These are phyloP conservation scores for Microctenopoma steveboyesi DNA, from an alignment of 2,797 vertebrate species.

Conservation along the genomic window DNA sequence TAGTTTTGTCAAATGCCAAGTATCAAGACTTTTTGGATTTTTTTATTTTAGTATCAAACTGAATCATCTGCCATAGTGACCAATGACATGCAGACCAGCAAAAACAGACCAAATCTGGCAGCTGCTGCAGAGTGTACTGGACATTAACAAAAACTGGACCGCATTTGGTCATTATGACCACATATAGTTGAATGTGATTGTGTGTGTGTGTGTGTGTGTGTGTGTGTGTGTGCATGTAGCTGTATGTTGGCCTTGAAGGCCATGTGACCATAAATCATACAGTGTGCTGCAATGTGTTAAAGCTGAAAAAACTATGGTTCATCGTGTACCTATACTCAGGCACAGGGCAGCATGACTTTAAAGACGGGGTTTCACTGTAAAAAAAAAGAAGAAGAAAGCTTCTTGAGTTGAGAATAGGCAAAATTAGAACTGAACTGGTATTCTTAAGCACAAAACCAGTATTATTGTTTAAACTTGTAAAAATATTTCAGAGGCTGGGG, in stretches of 20 bases:
- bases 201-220: conserved; percentile 9
- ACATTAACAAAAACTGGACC: conserved; percentile 26
- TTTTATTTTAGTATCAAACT: background rate
- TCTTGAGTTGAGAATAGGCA: conserved; percentile 57
- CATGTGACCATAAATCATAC: conserved; percentile 62
- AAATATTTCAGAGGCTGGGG: conserved; percentile 62
- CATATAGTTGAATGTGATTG: conserved; percentile 10
- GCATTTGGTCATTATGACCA: conserved; percentile 25
- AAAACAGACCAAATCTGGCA: conserved; percentile 38
- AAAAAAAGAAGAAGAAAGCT: conserved; percentile 10
- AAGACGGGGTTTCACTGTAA: conserved; percentile 33
- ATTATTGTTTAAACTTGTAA: conserved; percentile 72
- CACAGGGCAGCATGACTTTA: conserved; percentile 20
- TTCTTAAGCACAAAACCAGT: conserved; percentile 51
- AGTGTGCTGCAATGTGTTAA: conserved; percentile 56
- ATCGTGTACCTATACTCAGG: conserved; percentile 47
- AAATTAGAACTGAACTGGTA: conserved; percentile 62
- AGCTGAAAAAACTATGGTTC: conserved; percentile 73
- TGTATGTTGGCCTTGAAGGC: conserved; percentile 52
- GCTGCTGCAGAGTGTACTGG: background rate
- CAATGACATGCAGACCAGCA: conserved; percentile 14
- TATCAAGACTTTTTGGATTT: background rate
- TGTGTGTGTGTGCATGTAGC: conserved; percentile 21
- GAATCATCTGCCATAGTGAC: background rate
- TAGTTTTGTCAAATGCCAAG: background rate